Percentiles rank a stretch among this genome's conserved stretches.
Evolutionary conservation across 2,888 invertebrate species (phyloP).

Genomic region (Odontothrips loti): DNA sequence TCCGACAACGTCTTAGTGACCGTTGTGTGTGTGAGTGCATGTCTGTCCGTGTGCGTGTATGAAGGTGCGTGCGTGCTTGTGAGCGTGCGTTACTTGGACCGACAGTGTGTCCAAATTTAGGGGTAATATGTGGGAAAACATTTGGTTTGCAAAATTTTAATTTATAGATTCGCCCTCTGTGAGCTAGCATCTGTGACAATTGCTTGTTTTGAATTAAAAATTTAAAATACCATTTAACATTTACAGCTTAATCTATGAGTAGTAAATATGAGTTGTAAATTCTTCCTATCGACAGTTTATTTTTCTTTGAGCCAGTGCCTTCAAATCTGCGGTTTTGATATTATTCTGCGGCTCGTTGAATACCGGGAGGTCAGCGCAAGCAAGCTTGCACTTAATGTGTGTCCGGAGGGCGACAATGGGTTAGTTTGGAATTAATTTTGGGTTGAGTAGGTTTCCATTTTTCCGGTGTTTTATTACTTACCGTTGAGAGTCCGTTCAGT

Average conservation of each 20-base stretch:
- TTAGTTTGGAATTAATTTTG: background rate
- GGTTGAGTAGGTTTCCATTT: background rate
- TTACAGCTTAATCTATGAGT: too few relatives aligned
- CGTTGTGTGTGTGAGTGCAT: conserved; percentile 1
- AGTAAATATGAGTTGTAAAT: too few relatives aligned
- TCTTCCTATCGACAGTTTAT: too few relatives aligned
- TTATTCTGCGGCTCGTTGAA: too few relatives aligned
- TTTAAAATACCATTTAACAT: too few relatives aligned
- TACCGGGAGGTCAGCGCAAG: background rate
- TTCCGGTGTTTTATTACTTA: conserved; percentile 1
- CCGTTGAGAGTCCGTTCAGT: background rate
- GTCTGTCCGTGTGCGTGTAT: background rate
- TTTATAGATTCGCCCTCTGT: too few relatives aligned
- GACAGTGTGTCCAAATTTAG: background rate
- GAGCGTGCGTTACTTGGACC: background rate
- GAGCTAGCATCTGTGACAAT: too few relatives aligned
- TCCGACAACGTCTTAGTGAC: background rate
- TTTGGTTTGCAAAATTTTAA: too few relatives aligned
- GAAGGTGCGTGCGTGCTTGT: background rate
- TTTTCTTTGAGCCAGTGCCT: too few relatives aligned
- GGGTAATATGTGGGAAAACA: too few relatives aligned
- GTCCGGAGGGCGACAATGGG: background rate
- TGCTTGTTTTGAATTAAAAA: too few relatives aligned
- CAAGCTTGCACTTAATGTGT: background rate
- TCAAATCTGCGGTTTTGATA: too few relatives aligned